phyloP scores from a whole-genome alignment of 1,140 invertebrate species.

The Globodera ellingtonae region DNA sequence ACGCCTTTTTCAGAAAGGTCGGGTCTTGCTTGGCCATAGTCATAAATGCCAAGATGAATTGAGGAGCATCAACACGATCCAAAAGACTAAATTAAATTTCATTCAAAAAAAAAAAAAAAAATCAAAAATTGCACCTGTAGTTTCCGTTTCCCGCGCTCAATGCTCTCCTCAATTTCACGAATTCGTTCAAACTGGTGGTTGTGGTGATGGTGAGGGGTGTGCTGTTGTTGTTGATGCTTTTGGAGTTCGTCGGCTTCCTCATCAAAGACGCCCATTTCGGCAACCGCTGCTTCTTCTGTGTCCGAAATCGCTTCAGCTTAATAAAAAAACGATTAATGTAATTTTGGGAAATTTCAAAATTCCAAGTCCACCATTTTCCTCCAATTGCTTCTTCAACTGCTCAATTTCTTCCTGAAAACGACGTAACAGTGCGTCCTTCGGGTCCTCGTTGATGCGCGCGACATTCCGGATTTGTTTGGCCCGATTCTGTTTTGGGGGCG shows the following conservation, averaged over 20 bases:
- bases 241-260: constrained; percentile 47
- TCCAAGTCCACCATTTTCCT: constrained; percentile 62
- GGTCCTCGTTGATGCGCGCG: constrained; percentile 94
- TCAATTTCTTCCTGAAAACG: constrained; percentile 96
- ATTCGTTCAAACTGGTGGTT: constrained; percentile 21
- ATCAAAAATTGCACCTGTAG: neutral
- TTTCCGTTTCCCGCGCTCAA: constrained; percentile 12
- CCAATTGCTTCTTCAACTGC: constrained; percentile 81
- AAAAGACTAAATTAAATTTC: neutral
- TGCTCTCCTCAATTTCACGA: constrained; percentile 23
- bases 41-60: constrained; percentile 39
- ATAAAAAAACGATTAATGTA: constrained; percentile 19
- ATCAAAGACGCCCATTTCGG: constrained; percentile 62
- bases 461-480: constrained; percentile 97
- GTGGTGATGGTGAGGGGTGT: too few relatives aligned
- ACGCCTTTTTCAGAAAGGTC: constrained; percentile 38
- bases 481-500: constrained; percentile 71
- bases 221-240: constrained; percentile 22
- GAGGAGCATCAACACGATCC: constrained; percentile 6
- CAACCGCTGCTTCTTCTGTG: constrained; percentile 49
- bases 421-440: constrained; percentile 90
- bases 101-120: neutral
- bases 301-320: constrained; percentile 3
- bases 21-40: constrained; percentile 41
- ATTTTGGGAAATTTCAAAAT: neutral